Evolutionary conservation across 2,888 invertebrate genomes (phyloP), one percentile per base, ranked within the genome.

Genomic region (Caenorhabditis zanzibari): DNA sequence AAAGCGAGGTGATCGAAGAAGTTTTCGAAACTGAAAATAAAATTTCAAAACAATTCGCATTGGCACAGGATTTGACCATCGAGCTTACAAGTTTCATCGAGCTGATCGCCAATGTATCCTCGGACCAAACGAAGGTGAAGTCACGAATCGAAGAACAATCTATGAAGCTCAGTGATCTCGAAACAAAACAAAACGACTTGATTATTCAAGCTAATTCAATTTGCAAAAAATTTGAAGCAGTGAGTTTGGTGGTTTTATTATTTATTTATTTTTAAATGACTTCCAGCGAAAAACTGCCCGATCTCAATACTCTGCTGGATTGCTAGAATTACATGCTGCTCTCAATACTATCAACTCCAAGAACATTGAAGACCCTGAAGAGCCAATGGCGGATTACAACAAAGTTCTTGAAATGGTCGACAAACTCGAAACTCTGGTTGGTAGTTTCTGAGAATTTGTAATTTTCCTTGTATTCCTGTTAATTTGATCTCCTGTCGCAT

Each of bases 1-100:
- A 66, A 66, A 66, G 66, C 22, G 66, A 66, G 19, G 32, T 35
- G 9, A 19, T 66, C 12, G 49, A 66, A 26, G 52, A 66, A 66
- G 19, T 66, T 35, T 66, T 32, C 35, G 66, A 66, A 12, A 35
- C 35, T 0, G 66, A 66, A 22, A 49, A 22, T 35, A 66, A 66
- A 22, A 5, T 66, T 10, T 14, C 35, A 4, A 66, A 66, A 22
- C 66, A 66, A 22, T 66, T 52, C 9, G n/a, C 28, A 6, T 19
- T 52, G 16, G 16, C 52, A 12, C 49, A 52, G 12, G 35, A 66
- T 6, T 22, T 66, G 35, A 52, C 52, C 1, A 52, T 19, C 14
- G 19, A 52, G 12, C 35, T 66, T 0, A 22, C 66, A 1, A 47
- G n/a, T 16, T 52, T 66, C 16, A 66, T 66, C 52, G 66, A 66